Evolutionary conservation across 2,797 vertebrate genomes (phyloP).

Genomic region (Naso thynnoides): DNA sequence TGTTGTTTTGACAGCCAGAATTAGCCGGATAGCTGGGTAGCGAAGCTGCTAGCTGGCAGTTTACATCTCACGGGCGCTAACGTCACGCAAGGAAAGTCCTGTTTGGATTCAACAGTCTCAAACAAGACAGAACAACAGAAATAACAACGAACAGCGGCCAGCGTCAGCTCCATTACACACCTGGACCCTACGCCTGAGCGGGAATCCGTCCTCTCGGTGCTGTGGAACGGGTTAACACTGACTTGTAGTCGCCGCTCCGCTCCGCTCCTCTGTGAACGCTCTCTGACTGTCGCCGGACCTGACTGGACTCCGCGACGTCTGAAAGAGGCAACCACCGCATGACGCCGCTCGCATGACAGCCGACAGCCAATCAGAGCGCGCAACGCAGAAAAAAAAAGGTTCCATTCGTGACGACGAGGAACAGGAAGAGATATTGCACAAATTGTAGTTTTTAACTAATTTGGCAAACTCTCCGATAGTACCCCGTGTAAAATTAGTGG

Average conservation of each 20-base stretch:
- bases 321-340: conserved; percentile 22
- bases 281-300: conserved; percentile 27
- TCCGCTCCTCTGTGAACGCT: conserved; percentile 28
- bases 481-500: background rate
- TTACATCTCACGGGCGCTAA: conserved; percentile 44
- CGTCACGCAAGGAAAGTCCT: conserved; percentile 49
- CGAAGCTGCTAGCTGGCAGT: conserved; percentile 73
- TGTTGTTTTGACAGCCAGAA: conserved; percentile 79
- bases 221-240: conserved; percentile 19
- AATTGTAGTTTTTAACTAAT: conserved; percentile 66
- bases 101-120: conserved; percentile 39
- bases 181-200: conserved; percentile 33
- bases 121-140: conserved; percentile 50
- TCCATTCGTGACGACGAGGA: conserved; percentile 56
- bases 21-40: conserved; percentile 76
- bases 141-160: background rate
- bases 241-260: conserved; percentile 25
- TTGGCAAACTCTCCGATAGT: background rate
- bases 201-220: conserved; percentile 13
- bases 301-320: conserved; percentile 54
- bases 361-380: conserved; percentile 57
- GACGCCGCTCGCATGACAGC: conserved; percentile 72
- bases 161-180: conserved; percentile 37
- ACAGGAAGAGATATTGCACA: conserved; percentile 24
- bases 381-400: accelerated